Evolutionary conservation across 2,113 vertebrate genomes (phyloP).

Genomic region (Conger conger): DNA sequence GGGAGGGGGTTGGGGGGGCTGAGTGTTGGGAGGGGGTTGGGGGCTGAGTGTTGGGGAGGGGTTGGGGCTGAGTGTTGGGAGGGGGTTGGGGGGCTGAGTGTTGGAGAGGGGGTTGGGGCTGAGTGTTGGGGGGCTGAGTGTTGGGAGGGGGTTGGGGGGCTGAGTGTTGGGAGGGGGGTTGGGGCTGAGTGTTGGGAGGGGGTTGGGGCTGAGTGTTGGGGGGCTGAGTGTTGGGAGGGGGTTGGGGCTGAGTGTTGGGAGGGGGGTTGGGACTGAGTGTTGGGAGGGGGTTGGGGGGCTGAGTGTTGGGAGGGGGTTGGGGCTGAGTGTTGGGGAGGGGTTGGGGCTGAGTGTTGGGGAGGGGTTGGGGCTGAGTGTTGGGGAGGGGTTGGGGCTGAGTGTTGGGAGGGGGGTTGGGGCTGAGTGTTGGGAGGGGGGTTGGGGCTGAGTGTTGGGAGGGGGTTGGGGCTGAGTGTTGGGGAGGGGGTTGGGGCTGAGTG

Average conservation of each 20-base stretch:
- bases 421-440: not conserved
- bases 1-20: not conserved
- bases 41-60: not conserved
- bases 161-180: slow-evolving; percentile 11
- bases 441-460: not conserved
- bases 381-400: not conserved
- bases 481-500: not conserved
- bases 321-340: not conserved
- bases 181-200: not conserved
- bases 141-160: not conserved
- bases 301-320: not conserved
- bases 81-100: slow-evolving; percentile 20
- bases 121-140: not conserved
- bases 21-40: not conserved
- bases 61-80: not conserved
- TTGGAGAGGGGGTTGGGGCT: not conserved
- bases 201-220: too few relatives aligned
- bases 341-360: not conserved
- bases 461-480: too few relatives aligned
- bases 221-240: too few relatives aligned
- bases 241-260: not conserved
- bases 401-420: not conserved
- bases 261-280: too few relatives aligned
- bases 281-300: not conserved
- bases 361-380: too few relatives aligned